These are phyloP conservation scores for Caenorhabditis inopinata DNA, from an alignment of 1,140 invertebrate species.

Conservation along the genomic window DNA sequence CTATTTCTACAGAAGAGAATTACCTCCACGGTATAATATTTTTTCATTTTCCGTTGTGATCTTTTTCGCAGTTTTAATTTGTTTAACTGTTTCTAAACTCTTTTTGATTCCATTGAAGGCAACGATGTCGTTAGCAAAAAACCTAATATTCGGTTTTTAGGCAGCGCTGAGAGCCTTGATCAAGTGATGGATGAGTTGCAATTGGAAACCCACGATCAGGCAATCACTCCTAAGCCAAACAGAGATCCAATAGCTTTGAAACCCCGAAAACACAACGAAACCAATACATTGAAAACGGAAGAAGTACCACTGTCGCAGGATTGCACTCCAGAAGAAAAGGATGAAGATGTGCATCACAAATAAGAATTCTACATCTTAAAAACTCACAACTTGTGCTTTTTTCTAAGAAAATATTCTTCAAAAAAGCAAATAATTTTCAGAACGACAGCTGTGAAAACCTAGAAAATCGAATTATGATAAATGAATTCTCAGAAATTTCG, in stretches of 20 bases:
- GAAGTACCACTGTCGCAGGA: background rate
- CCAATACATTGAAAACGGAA: background rate
- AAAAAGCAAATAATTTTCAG: too few species aligned
- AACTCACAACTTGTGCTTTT: too few species aligned
- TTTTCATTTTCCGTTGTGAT: background rate
- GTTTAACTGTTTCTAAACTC: background rate
- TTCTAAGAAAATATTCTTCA: too few species aligned
- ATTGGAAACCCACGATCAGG: background rate
- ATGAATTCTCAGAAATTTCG: too few species aligned
- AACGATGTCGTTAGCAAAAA: background rate
- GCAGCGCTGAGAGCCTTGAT: conserved; percentile 13
- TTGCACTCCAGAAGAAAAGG: background rate
- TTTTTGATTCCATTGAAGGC: too few species aligned
- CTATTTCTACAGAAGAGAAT: background rate
- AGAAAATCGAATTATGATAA: too few species aligned
- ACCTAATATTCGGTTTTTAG: background rate
- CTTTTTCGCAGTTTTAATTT: too few species aligned
- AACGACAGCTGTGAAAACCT: too few species aligned
- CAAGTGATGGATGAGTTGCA: conserved; percentile 25
- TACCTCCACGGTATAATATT: background rate
- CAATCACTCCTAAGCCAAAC: background rate
- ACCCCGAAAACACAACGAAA: background rate
- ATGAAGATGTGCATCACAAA: too few species aligned
- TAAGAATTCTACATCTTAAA: too few species aligned
- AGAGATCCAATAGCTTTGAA: background rate